phyloP scores from a whole-genome alignment of 2,888 invertebrate species.

The Anaspis maculata region DNA sequence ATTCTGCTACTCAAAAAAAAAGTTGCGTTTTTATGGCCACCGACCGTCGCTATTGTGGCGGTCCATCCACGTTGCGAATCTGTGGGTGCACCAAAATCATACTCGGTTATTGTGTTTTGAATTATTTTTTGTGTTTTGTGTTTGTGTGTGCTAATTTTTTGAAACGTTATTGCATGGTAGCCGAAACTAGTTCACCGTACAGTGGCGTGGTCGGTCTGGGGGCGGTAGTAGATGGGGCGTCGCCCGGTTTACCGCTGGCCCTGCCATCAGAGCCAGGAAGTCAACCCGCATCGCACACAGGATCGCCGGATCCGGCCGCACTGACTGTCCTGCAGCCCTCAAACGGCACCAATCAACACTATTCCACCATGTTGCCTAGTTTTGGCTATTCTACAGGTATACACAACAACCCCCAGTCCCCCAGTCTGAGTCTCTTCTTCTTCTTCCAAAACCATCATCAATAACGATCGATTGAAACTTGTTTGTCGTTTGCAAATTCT shows the following conservation, averaged over 20 bases:
- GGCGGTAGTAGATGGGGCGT: constrained; percentile 41
- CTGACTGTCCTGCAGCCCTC: constrained; percentile 53
- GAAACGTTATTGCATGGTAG: constrained; percentile 34
- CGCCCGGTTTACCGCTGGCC: constrained; percentile 45
- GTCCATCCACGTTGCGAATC: no score
- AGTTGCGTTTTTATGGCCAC: background rate
- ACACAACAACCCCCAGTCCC: no score
- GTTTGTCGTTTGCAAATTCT: no score
- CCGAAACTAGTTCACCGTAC: constrained; percentile 43
- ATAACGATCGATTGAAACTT: no score
- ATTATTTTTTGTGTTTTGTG: constrained; percentile 20
- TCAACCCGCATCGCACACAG: constrained; percentile 44
- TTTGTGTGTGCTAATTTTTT: constrained; percentile 32
- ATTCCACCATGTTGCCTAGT: constrained; percentile 59
- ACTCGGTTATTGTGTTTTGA: no score
- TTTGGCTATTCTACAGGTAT: constrained; percentile 61
- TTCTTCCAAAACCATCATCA: no score
- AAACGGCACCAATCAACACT: constrained; percentile 47
- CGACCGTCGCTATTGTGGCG: no score
- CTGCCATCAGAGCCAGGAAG: constrained; percentile 39
- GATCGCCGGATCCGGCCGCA: constrained; percentile 44
- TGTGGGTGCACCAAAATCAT: no score
- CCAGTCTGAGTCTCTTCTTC: no score
- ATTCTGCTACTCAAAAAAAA: no score
- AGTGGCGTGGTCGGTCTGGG: constrained; percentile 41